Percentiles rank a stretch among this genome's conserved stretches.
phyloP scores from a whole-genome alignment of 2,113 vertebrate genomes.

The Lepus europaeus region DNA sequence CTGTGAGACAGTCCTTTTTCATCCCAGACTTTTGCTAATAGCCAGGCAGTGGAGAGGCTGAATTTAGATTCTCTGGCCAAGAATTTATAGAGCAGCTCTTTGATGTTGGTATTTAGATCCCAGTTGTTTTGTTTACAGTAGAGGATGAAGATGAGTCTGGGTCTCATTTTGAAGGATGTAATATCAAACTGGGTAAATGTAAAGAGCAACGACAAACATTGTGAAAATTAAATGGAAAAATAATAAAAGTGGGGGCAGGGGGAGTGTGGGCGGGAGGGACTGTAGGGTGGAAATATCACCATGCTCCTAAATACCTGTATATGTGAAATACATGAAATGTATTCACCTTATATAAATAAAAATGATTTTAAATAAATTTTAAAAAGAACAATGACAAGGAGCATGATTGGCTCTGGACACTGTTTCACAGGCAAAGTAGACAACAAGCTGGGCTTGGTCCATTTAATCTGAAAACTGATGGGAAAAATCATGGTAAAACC shows the following conservation, averaged over 20 bases:
- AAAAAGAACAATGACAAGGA: not conserved
- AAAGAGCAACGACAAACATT: not conserved
- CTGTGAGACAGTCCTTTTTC: not conserved
- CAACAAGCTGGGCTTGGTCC: not conserved
- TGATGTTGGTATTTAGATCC: not conserved
- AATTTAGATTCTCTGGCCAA: slow-evolving; percentile 23
- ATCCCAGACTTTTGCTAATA: slow-evolving; percentile 56
- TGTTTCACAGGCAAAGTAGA: not conserved
- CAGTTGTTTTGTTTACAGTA: slow-evolving; percentile 3
- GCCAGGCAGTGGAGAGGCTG: not conserved
- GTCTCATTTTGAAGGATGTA: not conserved
- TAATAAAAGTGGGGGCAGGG: no score
- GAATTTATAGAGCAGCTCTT: not conserved
- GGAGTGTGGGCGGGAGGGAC: no score
- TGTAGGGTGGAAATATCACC: no score
- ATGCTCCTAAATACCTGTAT: no score
- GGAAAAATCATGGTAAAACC: not conserved
- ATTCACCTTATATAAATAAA: no score
- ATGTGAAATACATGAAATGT: no score
- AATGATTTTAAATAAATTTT: no score
- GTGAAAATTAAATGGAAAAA: no score
- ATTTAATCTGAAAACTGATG: not conserved
- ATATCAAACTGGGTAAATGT: not conserved
- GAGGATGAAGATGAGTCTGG: not conserved
- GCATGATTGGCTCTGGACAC: not conserved